Evolutionary conservation across 1,140 invertebrate genomes (phyloP), one percentile per base, ranked within the genome.

Genomic region (Scylla paramamosain): DNA sequence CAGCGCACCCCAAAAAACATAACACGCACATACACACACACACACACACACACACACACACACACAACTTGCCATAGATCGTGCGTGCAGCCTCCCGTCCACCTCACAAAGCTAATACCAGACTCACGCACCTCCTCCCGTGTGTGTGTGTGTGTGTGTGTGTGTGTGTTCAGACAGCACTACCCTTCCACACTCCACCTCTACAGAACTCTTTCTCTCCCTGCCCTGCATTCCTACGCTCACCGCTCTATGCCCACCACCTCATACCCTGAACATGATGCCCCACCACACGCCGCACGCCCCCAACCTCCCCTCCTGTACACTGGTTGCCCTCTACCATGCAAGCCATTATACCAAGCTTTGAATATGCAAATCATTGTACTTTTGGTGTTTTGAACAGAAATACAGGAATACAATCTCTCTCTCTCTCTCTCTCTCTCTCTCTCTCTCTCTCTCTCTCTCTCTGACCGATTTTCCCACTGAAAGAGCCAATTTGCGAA

Each of bases 11-110:
- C 16, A 12, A 59, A 12, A 59, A 12, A 59, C 52, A 59, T 8
- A 59, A 39, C 39, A 39, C 39, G 6, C 39, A 39, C 39, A 28
- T 20, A 84, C 83, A 84, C 83, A 84, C 83, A 84, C 83, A 84
- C 83, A 84, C 83, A 84, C 83, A 84, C 83, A 84, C 83, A 59
- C 52, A 59, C 83, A 84, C 83, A 84, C 83, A 84, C 83, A 84
- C 83, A 84, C 83, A 84, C 83, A 59, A 59, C 39, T 39, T n/a
- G n/a, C 67, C 67, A 77, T 77, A 77, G 67, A 77, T 77, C 67
- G 67, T 25, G 67, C 20, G 20, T 77, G n/a, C 67, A 77, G 1
- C 67, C n/a, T n/a, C n/a, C 20, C n/a, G 20, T n/a, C 20, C 67
- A 7, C 52, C 52, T 25, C 84, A 77, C 67, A 91, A 12, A n/a